Evolutionary conservation across 2,888 invertebrate genomes (phyloP).

Genomic region (Xylophagus ater): DNA sequence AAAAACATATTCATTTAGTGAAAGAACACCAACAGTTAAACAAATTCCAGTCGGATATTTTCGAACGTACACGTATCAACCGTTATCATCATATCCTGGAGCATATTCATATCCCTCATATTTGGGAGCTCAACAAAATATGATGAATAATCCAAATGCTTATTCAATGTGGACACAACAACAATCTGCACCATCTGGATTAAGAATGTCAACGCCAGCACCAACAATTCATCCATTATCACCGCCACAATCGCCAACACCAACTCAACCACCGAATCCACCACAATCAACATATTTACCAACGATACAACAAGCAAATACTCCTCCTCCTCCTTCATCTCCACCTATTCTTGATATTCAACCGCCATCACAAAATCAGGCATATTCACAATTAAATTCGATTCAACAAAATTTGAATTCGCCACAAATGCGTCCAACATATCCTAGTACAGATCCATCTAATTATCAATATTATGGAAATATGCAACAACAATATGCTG

Average conservation of each 20-base stretch:
- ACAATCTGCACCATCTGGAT: slow-evolving; percentile 1
- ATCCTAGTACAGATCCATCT: slow-evolving; percentile 10
- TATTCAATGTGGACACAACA: slow-evolving; percentile 12
- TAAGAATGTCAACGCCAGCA: not conserved
- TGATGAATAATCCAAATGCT: not conserved
- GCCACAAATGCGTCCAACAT: slow-evolving; percentile 1
- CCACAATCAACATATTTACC: slow-evolving; percentile 1
- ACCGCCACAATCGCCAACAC: slow-evolving; percentile 7
- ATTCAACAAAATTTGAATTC: slow-evolving; percentile 4
- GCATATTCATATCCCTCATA: slow-evolving; percentile 10
- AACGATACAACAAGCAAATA: not conserved
- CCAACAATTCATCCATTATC: slow-evolving; percentile 4
- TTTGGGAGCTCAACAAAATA: slow-evolving; percentile 4
- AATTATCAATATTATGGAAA: slow-evolving; percentile 12
- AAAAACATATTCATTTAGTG: slow-evolving; percentile 7
- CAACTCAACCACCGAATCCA: slow-evolving; percentile 3
- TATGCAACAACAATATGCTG: not conserved
- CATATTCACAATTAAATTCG: not conserved
- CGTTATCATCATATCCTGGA: slow-evolving; percentile 15
- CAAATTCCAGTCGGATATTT: slow-evolving; percentile 20
- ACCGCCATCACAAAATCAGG: slow-evolving; percentile 1
- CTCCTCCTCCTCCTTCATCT: slow-evolving; percentile 1
- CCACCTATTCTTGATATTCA: slow-evolving; percentile 4
- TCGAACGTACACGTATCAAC: slow-evolving; percentile 20
- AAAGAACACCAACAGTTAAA: slow-evolving; percentile 16